Evolutionary conservation across 2,113 vertebrate species (phyloP), one percentile per base, ranked within the genome.

Genomic region (Scartelaos histophorus): DNA sequence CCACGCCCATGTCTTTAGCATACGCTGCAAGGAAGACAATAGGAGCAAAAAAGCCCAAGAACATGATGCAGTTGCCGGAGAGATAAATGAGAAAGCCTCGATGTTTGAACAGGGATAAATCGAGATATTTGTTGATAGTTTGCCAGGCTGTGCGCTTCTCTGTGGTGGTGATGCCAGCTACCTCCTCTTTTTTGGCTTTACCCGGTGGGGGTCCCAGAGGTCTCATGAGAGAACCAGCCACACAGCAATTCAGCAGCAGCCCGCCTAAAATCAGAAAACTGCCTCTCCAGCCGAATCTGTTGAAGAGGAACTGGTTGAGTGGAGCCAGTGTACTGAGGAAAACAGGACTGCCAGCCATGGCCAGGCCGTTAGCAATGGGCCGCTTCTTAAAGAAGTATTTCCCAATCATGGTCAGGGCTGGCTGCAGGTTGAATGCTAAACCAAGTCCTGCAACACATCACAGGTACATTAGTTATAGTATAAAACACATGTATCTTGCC

Each of bases 331-430:
- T 95, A 86, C 97, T 98, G 83, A 99, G 93, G 89, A 99, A 97
- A 61, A 99, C 98, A 2, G 98, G 98, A 82, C 98, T 99, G 76
- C 98, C 98, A 12, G 98, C 95, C 98, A 99, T 99, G 5, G 98
- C 95, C 34, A 98, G 74, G 29, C 97, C 98, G 61, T 96, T 99
- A 19, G 98, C 98, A 58, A 98, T 93, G 21, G 98, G 97, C 5
- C 98, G 94, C 77, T 96, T 98, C 91, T 94, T 95, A 56, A 74
- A 96, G 90, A 99, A 99, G 87, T 99, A 99, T 90, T 90, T 97
- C 60, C 98, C 98, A 35, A 99, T 95, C 93, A 99, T 99, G 0
- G 98, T 98, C 80, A 99, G 91, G 3, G 98, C 95, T 15, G 98
- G 98, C 80, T 99, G 98, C 75, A 99, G 94, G 92, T 99, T 99